phyloP scores from a whole-genome alignment of 2,888 invertebrate species.

The Pheosia gnoma region DNA sequence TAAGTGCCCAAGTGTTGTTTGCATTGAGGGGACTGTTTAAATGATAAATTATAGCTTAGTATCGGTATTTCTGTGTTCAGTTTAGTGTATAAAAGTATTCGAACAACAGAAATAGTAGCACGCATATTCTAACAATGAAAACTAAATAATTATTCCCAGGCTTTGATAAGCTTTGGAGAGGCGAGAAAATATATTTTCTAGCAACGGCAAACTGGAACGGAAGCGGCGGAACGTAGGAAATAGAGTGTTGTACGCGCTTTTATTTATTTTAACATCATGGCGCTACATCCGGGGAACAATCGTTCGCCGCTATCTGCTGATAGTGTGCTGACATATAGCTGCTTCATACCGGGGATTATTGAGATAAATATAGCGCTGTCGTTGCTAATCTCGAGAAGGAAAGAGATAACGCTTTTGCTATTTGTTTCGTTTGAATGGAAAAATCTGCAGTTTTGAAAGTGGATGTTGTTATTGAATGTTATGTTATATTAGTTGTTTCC shows the following conservation, averaged over 20 bases:
- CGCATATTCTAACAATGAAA: conserved; percentile 27
- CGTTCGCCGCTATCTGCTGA: conserved; percentile 60
- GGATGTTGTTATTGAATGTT: too few species aligned
- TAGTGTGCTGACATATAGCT: conserved; percentile 53
- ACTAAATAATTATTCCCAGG: conserved; percentile 55
- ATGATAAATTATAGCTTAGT: conserved; percentile 6
- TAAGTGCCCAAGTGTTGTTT: conserved; percentile 42
- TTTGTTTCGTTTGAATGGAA: conserved; percentile 17
- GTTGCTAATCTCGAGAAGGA: conserved; percentile 15
- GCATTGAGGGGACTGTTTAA: conserved; percentile 20
- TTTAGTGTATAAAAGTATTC: conserved; percentile 3
- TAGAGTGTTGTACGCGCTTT: conserved; percentile 69
- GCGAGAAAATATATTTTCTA: conserved; percentile 63
- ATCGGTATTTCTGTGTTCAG: conserved; percentile 9
- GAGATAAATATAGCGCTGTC: conserved; percentile 33
- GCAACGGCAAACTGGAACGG: conserved; percentile 57
- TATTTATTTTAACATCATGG: conserved; percentile 80
- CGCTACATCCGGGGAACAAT: conserved; percentile 70
- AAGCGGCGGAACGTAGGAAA: conserved; percentile 70
- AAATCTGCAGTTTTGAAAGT: too few species aligned
- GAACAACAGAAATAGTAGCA: background rate
- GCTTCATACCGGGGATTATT: conserved; percentile 36
- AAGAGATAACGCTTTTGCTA: conserved; percentile 23
- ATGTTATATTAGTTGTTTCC: too few species aligned
- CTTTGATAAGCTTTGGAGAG: conserved; percentile 54